Evolutionary conservation across 2,797 vertebrate species (phyloP).

Genomic region (Lemur catta): DNA sequence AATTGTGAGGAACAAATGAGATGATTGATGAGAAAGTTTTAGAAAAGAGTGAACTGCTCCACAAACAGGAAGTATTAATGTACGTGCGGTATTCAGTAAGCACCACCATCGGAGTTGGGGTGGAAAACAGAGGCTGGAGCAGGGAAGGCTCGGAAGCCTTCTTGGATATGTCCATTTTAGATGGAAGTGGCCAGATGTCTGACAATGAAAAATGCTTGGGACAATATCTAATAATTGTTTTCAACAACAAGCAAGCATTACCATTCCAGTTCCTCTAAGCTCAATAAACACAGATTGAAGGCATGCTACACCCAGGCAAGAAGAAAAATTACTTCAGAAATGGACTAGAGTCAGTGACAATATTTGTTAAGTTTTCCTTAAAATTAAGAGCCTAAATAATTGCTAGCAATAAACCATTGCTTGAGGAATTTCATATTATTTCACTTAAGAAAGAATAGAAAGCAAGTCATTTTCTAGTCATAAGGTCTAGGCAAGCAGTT

Average conservation of each 20-base stretch:
- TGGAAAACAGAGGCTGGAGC: background rate
- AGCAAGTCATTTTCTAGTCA: background rate
- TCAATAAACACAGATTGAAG: background rate
- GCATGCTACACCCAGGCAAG: background rate
- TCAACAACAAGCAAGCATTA: background rate
- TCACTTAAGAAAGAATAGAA: background rate
- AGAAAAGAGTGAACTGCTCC: background rate
- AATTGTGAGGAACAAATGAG: background rate
- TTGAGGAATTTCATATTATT: background rate
- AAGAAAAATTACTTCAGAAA: conserved; percentile 11
- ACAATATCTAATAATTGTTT: background rate
- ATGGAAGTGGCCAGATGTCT: background rate
- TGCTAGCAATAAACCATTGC: background rate
- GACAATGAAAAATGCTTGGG: background rate
- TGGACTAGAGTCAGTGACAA: background rate
- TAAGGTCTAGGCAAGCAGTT: background rate
- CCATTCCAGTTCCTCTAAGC: background rate
- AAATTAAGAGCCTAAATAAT: background rate
- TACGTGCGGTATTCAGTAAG: background rate
- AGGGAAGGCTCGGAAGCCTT: background rate
- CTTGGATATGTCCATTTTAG: background rate
- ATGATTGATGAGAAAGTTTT: background rate
- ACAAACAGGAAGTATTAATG: background rate
- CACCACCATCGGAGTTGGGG: background rate
- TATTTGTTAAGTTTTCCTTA: background rate